A percentile compares a stretch with the other conserved stretches of the same genome.
These are phyloP conservation scores for Simalia tracyae DNA, from an alignment of 2,797 vertebrate genomes.

Conservation along the genomic window DNA sequence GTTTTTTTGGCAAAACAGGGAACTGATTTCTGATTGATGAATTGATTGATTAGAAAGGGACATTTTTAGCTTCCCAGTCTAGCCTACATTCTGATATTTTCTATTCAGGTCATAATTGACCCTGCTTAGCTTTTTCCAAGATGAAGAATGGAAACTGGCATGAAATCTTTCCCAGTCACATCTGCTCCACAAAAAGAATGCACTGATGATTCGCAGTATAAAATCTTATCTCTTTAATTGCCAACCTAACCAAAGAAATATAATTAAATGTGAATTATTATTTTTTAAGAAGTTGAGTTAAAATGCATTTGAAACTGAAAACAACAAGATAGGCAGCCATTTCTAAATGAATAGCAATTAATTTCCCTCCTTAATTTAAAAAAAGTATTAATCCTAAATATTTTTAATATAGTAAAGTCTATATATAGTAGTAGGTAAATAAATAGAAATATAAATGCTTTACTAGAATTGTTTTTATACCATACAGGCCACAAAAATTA, in stretches of 20 bases:
- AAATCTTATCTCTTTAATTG: too few species aligned
- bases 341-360: constrained; percentile 12
- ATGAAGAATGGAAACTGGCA: neutral
- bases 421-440: neutral
- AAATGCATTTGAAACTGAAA: neutral
- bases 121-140: neutral
- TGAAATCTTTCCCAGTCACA: neutral
- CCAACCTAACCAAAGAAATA: neutral
- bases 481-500: neutral
- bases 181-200: neutral
- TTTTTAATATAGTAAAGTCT: neutral
- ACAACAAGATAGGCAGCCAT: neutral
- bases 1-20: neutral
- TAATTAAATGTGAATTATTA: neutral
- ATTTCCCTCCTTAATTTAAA: neutral
- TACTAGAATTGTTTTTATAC: neutral
- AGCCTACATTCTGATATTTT: neutral
- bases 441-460: neutral
- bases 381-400: neutral
- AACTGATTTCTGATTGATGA: neutral
- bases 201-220: neutral
- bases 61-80: neutral
- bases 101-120: neutral
- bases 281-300: neutral
- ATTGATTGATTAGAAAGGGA: neutral